Conservation (phyloP, 1,140 invertebrate species). For the Drosophila ficusphila region DNA sequence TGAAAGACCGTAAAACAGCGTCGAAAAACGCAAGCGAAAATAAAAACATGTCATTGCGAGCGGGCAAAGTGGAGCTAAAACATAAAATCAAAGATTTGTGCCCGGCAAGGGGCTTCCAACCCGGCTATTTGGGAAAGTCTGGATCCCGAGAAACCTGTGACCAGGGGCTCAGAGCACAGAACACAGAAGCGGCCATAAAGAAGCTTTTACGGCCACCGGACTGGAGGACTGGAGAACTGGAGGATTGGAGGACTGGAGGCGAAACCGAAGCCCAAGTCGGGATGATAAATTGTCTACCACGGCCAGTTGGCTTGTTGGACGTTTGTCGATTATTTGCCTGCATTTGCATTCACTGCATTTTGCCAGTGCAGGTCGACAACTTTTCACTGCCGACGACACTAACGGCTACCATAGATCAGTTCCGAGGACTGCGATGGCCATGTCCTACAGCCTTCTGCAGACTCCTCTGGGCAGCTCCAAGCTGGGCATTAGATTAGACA, state of each 20-base stretch:
- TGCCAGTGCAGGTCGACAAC: slow-evolving; percentile 62
- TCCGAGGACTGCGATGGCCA: slow-evolving; percentile 14
- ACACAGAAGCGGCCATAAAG: slow-evolving; percentile 75
- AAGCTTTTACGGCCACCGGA: slow-evolving; percentile 64
- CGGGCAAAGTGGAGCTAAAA: neutral
- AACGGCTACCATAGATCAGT: slow-evolving; percentile 68
- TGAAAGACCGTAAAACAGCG: slow-evolving; percentile 6
- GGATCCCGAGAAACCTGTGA: slow-evolving; percentile 7
- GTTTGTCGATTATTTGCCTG: slow-evolving; percentile 54
- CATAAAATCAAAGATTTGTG: slow-evolving; percentile 56
- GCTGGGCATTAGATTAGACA: slow-evolving; percentile 66
- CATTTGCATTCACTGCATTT: slow-evolving; percentile 13
- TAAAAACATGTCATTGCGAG: slow-evolving; percentile 17
- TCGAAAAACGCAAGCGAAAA: slow-evolving; percentile 7
- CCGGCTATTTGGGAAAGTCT: neutral
- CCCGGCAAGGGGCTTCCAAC: slow-evolving; percentile 2
- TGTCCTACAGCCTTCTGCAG: neutral
- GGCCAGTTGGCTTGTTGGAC: slow-evolving; percentile 58
- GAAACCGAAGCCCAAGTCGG: slow-evolving; percentile 42
- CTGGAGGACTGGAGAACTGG: no score
- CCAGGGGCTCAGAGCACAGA: slow-evolving; percentile 20
- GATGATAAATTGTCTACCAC: slow-evolving; percentile 71
- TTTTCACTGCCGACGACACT: slow-evolving; percentile 64
- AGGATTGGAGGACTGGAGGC: slow-evolving; percentile 56
- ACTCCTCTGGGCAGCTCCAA: slow-evolving; percentile 7